Base-by-base conservation (phyloP, 1,140 invertebrate genomes). In the Adoxophyes honmai region DNA sequence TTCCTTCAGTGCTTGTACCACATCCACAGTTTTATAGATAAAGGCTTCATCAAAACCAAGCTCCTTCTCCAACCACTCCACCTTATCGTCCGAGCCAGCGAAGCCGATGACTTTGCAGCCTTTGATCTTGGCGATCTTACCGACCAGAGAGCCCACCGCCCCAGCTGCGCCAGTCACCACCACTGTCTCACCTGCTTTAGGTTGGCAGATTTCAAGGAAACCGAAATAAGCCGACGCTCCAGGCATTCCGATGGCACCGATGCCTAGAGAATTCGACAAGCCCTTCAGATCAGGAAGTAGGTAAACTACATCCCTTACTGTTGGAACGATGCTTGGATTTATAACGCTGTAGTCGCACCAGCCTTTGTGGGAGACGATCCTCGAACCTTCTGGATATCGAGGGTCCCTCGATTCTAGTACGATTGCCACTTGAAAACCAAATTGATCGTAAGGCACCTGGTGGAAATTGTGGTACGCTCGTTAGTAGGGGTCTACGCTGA, bases 121-220 rank as follows among this genome's bases (percentile, higher is more conserved):
- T 75, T 93, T 91, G 16, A 94, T 91, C 76, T 94, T 94, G 1
- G 91, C 94, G 21, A 95, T 94, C 83, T 96, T 94, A 1, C 94
- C 94, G 0, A 95, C 94, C 4, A 93, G 70, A 37, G 90, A 92
- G 1, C 93, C 93, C 14, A 94, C 92, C 35, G 92, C 92, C 21
- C 93, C 91, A 21, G 89, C 91, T 8, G 91, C 91, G 33, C 87
- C 89, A 34, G 82, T 90, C 1, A 94, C 90, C 1, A 94, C 90
- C 0, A 94, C 83, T 3, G 89, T 91, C 67, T 94, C 92, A 10
- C 93, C 93, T 13, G 80, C 55, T 79, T 94, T 93, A 1, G 94
- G 94, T 13, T 93, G 71, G 62, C 94, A 94, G 18, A 94, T 76
- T 52, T 94, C 91, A 35, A 93, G 60, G 9, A 95, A 90, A 0